Base-by-base conservation (phyloP, 2,797 vertebrate species). In the Characodon lateralis region DNA sequence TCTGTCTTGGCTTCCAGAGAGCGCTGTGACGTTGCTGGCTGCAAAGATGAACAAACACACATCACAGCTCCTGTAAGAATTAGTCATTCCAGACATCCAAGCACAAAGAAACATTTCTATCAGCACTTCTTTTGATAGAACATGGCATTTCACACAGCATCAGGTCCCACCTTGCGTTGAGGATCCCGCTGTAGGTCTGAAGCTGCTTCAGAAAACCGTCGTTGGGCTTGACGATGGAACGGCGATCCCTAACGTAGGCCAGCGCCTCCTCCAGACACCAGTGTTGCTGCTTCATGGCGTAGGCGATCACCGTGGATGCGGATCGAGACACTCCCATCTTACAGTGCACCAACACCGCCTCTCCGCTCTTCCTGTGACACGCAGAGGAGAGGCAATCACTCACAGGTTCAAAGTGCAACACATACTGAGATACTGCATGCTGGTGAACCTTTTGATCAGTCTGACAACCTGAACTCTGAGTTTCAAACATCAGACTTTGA, bases 241-340 rank as follows among this genome's bases (percentile, higher is more conserved):
- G 95, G 35, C 95, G 90, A 56, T 97, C 97, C 74, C 92, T 95
- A 9, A 98, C 96, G 0, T 97, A 95, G 71, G 81, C 79, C 76
- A 97, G 89, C 0, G 97, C 95, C 74, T 89, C 82, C 31, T 99
- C 97, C 89, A 99, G 91, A 0, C 95, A 0, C 98, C 97, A 98
- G 76, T 86, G 93, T 0, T 96, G 95, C 83, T 98, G 95, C 92
- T 99, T 99, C 98, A 99, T 99, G 91, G 96, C 94, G 0, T 97
- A 99, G 12, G 98, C 97, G 1, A 97, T 93, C 82, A 99, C 98
- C 0, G 98, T 98, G 89, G 98, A 98, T 0, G 97, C 96, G 0
- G 98, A 99, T 83, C 98, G 98, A 74, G 98, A 99, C 88, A 99
- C 95, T 0, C 98, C 98, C 98, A 99, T 99, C 87, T 98, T 98